Evolutionary conservation across 2,113 vertebrate genomes (phyloP).

Genomic region (Gallinago paraguaiae): DNA sequence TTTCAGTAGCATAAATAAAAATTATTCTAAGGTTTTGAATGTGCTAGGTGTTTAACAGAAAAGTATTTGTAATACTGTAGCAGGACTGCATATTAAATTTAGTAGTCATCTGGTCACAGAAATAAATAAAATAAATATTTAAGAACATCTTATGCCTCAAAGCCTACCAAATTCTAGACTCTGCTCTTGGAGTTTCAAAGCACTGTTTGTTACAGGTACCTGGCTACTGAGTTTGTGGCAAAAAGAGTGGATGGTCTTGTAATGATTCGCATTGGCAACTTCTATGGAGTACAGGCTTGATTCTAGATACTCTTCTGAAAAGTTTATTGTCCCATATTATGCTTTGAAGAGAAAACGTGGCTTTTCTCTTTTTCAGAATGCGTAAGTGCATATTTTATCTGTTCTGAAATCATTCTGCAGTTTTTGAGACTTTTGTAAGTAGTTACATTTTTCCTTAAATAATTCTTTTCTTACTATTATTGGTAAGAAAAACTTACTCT

Average conservation of each 20-base stretch:
- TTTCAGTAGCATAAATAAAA: not conserved
- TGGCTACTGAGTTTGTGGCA: not conserved
- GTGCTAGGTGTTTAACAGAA: not conserved
- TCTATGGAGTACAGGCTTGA: not conserved
- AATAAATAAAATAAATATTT: not conserved
- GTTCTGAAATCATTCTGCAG: not conserved
- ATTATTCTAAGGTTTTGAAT: not conserved
- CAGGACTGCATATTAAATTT: not conserved
- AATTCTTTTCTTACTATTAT: not conserved
- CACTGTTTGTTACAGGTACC: not conserved
- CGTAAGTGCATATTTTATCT: not conserved
- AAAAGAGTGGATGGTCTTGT: not conserved
- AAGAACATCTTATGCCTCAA: not conserved
- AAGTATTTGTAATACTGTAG: not conserved
- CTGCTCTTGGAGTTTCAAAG: not conserved
- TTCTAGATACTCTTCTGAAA: not conserved
- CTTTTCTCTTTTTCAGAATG: not conserved
- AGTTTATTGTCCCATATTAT: not conserved
- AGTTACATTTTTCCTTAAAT: not conserved
- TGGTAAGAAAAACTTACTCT: not conserved
- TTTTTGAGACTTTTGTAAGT: not conserved
- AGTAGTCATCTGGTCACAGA: not conserved
- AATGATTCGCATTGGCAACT: not conserved
- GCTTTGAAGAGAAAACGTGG: not conserved
- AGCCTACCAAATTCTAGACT: not conserved